These are phyloP conservation scores for Drosophila nr. medialis DNA, from an alignment of 2,888 invertebrate species.

Conservation along the genomic window DNA sequence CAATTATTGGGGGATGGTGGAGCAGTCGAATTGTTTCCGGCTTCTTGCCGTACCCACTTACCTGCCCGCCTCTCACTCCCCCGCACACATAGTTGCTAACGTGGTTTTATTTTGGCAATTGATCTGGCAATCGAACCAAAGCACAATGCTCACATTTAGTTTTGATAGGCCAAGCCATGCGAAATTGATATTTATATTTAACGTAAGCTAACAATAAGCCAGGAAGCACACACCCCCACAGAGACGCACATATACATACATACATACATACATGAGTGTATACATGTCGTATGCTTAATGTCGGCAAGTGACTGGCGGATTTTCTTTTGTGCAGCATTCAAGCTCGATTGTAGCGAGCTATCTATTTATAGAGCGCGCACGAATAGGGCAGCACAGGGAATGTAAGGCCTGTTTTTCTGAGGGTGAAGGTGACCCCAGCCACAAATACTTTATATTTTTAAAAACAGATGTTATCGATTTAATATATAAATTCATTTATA, in stretches of 20 bases:
- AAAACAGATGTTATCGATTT: not conserved
- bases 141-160: conserved; percentile 69
- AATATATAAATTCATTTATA: too few relatives aligned
- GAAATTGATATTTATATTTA: conserved; percentile 80
- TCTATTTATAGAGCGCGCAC: conserved; percentile 26
- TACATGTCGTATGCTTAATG: conserved; percentile 71
- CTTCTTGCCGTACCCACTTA: conserved; percentile 9
- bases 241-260: conserved; percentile 1
- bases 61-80: not conserved
- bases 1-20: conserved; percentile 40
- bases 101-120: conserved; percentile 73
- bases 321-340: conserved; percentile 63
- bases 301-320: conserved; percentile 68
- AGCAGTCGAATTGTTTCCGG: conserved; percentile 10
- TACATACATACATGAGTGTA: not conserved
- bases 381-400: conserved; percentile 5
- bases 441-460: not conserved
- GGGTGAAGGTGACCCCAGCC: not conserved
- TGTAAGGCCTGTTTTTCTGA: not conserved
- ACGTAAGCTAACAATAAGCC: conserved; percentile 74
- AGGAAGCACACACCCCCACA: conserved; percentile 19
- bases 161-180: conserved; percentile 55
- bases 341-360: conserved; percentile 28
- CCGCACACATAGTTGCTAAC: conserved; percentile 55
- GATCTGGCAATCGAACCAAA: conserved; percentile 72